Base-by-base conservation (phyloP, 53 echinoderm and acorn worm genomes). In the Luidia sarsii region DNA sequence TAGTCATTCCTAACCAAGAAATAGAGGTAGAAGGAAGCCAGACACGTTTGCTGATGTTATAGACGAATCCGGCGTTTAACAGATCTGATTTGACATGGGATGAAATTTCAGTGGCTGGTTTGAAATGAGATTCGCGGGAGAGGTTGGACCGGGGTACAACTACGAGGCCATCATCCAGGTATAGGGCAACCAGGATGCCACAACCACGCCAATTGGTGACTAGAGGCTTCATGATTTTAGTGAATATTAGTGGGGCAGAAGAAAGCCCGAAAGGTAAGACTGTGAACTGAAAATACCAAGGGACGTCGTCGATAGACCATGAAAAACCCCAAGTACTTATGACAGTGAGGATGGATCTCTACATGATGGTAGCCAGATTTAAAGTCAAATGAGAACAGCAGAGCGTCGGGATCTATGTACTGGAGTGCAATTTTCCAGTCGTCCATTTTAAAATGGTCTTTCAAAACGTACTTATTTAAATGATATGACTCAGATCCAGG, bases 361-460 rank as follows among this genome's bases (percentile, higher is more conserved):
- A n/a, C n/a, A n/a, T n/a, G n/a, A n/a, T n/a, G n/a, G n/a, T n/a
- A n/a, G n/a, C n/a, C n/a, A n/a, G n/a, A 67, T 28, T 67, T 41
- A 0, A 67, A n/a, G 27, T 43, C 68, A 10, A 67, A 67, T 2
- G 36, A 67, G 18, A 67, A 67, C 1, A 67, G 25, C 8, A 67
- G 28, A 22, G 45, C 68, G 46, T 46, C 16, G n/a, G 25, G 4
- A 2, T 41, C 27, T 23, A 67, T 14, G 28, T 67, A 43, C 11
- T 43, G 68, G 0, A 67, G 46, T 21, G 45, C 45, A 67, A 67
- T 67, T 22, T 67, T 67, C 68, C 48, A 67, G 45, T 67, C 68
- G n/a, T n/a, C n/a, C n/a, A n/a, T n/a, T n/a, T n/a, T n/a, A n/a
- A n/a, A n/a, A n/a, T n/a, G n/a, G n/a, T 23, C 7, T 45, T 46